Evolutionary conservation across 2,113 vertebrate species (phyloP), one percentile per base, ranked within the genome.

Genomic region (Sylvicapra grimmia): DNA sequence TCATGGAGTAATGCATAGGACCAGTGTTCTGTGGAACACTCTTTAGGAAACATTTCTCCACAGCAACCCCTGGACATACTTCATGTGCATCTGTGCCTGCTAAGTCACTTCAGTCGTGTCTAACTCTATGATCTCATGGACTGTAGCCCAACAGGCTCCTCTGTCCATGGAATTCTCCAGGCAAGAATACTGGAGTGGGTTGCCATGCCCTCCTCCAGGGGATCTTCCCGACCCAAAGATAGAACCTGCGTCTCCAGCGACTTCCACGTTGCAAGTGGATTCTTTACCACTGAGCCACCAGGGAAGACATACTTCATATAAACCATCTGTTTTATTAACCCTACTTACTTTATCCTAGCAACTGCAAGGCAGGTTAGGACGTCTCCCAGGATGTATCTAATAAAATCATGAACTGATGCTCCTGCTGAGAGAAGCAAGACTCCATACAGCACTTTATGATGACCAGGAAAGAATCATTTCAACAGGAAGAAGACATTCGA

Each of bases 361-460:
- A 19, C 33, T 33, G 53, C 61, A 36, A 89, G 40, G 19, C 33
- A 23, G 47, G 40, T 40, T 40, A 40, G 40, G 40, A 40, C 40
- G 1, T 5, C 16, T 49, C 40, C 47, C 44, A 16, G 8, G 0
- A 36, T 14, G 33, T 15, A n/a, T 4, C 58, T 89, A 79, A 96
- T 90, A 1, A 84, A 51, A 84, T 4, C 77, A 2, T 0, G 4
- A 27, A 80, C 80, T 90, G 49, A 90, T n/a, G 82, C 36, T 13
- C 8, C 51, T 0, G 0, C 29, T 2, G 0, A 1, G 72, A 90
- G 53, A 83, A 85, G 13, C 0, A 0, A 56, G 97, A 82, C 86
- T 88, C 86, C 86, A 87, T 11, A 4, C 8, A 1, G 1, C 0
- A 0, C 47, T n/a, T 77, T 21, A 51, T 44, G n/a, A 0, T 2